These are phyloP conservation scores for Polyommatus iphigenia DNA, from an alignment of 2,888 invertebrate genomes.

Conservation along the genomic window DNA sequence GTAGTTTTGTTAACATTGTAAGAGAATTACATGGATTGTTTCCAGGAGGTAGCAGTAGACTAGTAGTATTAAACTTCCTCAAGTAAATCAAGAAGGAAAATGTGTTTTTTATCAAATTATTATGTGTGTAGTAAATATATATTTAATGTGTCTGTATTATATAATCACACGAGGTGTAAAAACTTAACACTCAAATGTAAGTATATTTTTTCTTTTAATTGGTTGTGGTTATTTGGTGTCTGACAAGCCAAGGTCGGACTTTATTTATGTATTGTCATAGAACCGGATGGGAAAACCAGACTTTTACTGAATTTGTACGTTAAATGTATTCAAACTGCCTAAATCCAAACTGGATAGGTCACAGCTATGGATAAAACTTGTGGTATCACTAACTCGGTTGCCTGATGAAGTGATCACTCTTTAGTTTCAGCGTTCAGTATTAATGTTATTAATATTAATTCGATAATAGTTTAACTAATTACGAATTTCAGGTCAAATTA, in stretches of 20 bases:
- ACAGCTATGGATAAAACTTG: not conserved
- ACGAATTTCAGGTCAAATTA: not conserved
- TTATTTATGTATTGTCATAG: slow-evolving; percentile 23
- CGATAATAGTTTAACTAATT: not conserved
- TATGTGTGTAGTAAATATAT: not conserved
- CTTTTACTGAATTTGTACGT: slow-evolving; percentile 18
- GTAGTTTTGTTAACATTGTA: not conserved
- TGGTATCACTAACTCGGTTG: not conserved
- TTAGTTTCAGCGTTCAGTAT: too few species aligned
- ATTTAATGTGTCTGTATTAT: not conserved
- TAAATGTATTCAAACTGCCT: slow-evolving; percentile 3
- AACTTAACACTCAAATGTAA: slow-evolving; percentile 5
- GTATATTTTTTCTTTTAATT: slow-evolving; percentile 17
- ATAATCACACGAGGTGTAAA: not conserved
- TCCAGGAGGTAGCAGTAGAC: not conserved
- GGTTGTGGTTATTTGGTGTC: slow-evolving; percentile 4
- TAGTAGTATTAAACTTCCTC: not conserved
- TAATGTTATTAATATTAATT: not conserved
- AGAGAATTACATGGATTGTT: not conserved
- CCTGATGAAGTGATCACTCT: too few species aligned
- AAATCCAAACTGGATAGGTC: not conserved
- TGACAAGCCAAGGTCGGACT: slow-evolving; percentile 28
- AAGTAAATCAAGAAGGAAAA: not conserved
- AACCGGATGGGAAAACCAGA: slow-evolving; percentile 14
- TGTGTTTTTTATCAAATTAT: not conserved